phyloP scores from a whole-genome alignment of 92 coral and sea anemone genomes.

The Pocillopora meandrina region DNA sequence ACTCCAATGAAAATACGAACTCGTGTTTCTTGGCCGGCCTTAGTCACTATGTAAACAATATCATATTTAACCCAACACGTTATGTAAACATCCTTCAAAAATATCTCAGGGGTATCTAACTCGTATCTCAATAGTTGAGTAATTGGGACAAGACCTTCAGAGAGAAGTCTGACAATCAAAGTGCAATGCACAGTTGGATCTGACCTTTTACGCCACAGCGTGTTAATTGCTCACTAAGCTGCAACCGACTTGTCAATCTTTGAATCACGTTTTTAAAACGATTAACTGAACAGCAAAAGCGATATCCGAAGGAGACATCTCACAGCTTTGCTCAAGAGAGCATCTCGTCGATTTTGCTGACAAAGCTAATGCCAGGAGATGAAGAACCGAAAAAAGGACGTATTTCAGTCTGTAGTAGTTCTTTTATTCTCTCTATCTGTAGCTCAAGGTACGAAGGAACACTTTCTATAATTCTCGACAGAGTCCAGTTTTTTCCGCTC shows the following conservation, averaged over 20 bases:
- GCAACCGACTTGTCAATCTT: conserved; percentile 2
- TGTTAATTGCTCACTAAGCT: conserved; percentile 18
- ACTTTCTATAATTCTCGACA: neutral
- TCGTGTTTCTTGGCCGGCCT: neutral
- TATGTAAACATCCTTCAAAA: neutral
- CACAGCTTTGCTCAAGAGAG: neutral
- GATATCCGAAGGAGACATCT: neutral
- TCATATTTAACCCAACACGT: conserved; percentile 17
- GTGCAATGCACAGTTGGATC: neutral
- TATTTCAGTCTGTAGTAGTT: neutral
- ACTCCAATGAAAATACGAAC: conserved; percentile 14
- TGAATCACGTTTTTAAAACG: conserved; percentile 3
- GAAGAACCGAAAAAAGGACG: conserved; percentile 6
- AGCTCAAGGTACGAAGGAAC: conserved; percentile 19
- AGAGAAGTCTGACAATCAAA: neutral
- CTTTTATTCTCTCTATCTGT: neutral
- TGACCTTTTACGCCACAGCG: conserved; percentile 3
- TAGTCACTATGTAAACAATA: conserved; percentile 33
- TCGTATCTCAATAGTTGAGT: neutral
- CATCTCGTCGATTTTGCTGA: neutral
- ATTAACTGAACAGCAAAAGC: neutral
- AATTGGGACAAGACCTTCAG: conserved; percentile 18
- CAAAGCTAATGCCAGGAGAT: neutral
- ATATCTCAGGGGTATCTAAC: neutral
- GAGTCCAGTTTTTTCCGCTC: neutral